Conservation (phyloP, 2,113 vertebrate genomes). For the Myanophis thanlyinensis region DNA sequence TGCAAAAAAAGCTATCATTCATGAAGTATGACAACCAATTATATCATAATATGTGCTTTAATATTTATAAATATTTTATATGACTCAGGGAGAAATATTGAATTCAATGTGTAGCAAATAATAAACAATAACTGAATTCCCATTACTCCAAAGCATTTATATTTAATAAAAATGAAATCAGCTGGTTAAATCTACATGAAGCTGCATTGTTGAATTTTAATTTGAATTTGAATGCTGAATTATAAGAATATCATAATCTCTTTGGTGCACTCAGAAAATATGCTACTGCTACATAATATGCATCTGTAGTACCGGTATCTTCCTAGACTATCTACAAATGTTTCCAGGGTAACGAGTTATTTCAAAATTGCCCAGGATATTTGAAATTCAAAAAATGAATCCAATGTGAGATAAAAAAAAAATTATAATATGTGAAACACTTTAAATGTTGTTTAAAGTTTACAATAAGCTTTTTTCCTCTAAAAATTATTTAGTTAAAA, state of each 20-base stretch:
- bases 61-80: conserved; percentile 13
- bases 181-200: conserved; percentile 13
- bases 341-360: background rate
- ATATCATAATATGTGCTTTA: background rate
- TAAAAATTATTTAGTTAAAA: background rate
- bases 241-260: background rate
- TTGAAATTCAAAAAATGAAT: background rate
- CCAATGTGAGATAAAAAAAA: background rate
- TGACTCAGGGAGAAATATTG: background rate
- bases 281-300: background rate
- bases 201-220: background rate
- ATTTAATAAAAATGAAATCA: background rate
- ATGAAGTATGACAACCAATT: background rate
- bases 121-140: background rate
- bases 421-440: background rate
- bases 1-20: background rate
- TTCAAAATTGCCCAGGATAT: background rate
- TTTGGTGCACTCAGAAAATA: background rate
- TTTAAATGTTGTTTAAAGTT: background rate
- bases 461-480: background rate
- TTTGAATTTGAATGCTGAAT: background rate
- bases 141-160: background rate
- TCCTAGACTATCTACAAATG: background rate
- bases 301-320: background rate
- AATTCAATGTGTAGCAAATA: conserved; percentile 13